phyloP scores from a whole-genome alignment of 2,888 invertebrate species.

The Ormyrus labotus region DNA sequence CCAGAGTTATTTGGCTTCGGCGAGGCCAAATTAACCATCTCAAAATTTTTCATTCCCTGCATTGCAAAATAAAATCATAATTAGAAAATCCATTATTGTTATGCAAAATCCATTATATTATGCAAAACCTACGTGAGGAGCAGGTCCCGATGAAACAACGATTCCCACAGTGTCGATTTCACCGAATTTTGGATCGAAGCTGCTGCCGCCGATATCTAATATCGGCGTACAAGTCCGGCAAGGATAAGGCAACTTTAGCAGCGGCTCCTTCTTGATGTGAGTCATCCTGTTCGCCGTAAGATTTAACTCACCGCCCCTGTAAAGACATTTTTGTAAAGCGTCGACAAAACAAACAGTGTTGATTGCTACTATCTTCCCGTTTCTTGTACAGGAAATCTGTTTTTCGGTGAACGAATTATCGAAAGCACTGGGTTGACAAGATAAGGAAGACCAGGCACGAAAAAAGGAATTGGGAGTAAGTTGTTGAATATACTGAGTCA shows the following conservation, averaged over 20 bases:
- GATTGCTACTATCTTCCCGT: too few relatives aligned
- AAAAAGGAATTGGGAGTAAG: conserved; percentile 1
- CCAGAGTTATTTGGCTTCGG: conserved; percentile 58
- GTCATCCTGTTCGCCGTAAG: conserved; percentile 78
- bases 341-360: too few relatives aligned
- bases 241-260: conserved; percentile 61
- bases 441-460: conserved; percentile 4
- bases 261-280: conserved; percentile 72
- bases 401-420: too few relatives aligned
- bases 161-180: conserved; percentile 87
- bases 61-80: conserved; percentile 8
- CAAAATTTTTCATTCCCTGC: conserved; percentile 73
- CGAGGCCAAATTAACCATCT: conserved; percentile 68
- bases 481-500: conserved; percentile 10
- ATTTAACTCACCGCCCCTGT: conserved; percentile 76
- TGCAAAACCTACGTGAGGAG: conserved; percentile 69
- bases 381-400: too few relatives aligned
- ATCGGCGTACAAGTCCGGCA: conserved; percentile 76
- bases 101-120: too few relatives aligned
- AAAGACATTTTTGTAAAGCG: not conserved
- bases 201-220: conserved; percentile 72
- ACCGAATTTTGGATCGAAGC: conserved; percentile 77
- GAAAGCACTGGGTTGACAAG: not conserved
- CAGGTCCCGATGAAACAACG: conserved; percentile 79
- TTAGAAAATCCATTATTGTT: not conserved